Percentiles rank a stretch among this genome's conserved stretches.
phyloP scores from a whole-genome alignment of 2,797 vertebrate species.

The Macrochelys suwanniensis region DNA sequence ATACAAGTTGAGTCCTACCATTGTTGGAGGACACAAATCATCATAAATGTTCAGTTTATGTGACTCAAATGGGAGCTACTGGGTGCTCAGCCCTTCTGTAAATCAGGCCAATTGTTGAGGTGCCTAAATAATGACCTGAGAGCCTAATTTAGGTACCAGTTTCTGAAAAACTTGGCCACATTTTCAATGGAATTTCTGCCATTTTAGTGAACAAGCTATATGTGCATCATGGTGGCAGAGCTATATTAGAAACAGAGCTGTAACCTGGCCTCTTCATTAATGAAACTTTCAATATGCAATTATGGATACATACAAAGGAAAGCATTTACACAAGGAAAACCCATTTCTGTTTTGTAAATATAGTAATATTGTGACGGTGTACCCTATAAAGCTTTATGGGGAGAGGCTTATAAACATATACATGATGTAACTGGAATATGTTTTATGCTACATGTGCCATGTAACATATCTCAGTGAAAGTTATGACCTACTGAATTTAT shows the following conservation, averaged over 20 bases:
- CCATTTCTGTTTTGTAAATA: not conserved
- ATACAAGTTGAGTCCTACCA: too few species aligned
- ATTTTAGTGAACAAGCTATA: not conserved
- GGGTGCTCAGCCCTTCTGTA: not conserved
- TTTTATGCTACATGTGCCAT: too few species aligned
- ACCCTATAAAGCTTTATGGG: too few species aligned
- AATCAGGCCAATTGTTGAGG: not conserved
- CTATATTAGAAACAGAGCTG: not conserved
- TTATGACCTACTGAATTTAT: too few species aligned
- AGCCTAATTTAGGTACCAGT: not conserved
- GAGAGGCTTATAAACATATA: too few species aligned
- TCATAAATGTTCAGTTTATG: not conserved
- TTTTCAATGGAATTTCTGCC: not conserved
- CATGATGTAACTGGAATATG: too few species aligned
- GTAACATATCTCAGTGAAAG: too few species aligned
- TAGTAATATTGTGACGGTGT: not conserved
- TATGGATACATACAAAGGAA: not conserved
- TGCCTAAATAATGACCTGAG: not conserved
- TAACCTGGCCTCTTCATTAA: not conserved
- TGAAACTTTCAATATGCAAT: not conserved
- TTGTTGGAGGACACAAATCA: not conserved
- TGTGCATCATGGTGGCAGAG: not conserved
- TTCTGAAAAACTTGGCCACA: not conserved
- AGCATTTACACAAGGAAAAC: not conserved
- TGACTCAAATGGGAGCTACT: not conserved